Conservation (phyloP, 2,888 invertebrate species). For the Eretmocerus hayati region DNA sequence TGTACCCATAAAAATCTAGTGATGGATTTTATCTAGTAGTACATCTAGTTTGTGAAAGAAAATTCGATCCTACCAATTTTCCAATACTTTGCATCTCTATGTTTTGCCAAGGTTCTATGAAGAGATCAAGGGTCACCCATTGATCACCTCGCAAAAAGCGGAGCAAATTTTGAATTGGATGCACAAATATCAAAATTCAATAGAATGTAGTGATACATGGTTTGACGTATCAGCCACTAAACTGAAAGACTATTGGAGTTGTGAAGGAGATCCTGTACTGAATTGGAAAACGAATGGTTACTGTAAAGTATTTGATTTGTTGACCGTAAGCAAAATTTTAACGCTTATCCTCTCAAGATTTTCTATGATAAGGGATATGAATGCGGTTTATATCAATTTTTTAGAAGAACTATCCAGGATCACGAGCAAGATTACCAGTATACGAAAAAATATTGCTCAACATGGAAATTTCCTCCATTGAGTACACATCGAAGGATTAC, state of each 20-base stretch:
- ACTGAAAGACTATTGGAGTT: slow-evolving; percentile 57
- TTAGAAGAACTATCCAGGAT: slow-evolving; percentile 51
- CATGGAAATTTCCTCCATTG: slow-evolving; percentile 52
- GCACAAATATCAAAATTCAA: slow-evolving; percentile 48
- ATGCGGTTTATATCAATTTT: slow-evolving; percentile 20
- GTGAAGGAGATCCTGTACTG: slow-evolving; percentile 63
- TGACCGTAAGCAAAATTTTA: slow-evolving; percentile 53
- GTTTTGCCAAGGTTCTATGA: slow-evolving; percentile 31
- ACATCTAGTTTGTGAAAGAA: too few relatives aligned
- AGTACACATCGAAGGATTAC: slow-evolving; percentile 48
- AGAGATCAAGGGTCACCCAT: slow-evolving; percentile 26
- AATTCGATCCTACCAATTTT: too few relatives aligned
- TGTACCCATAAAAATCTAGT: too few relatives aligned
- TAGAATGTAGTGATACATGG: slow-evolving; percentile 60
- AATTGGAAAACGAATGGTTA: slow-evolving; percentile 73
- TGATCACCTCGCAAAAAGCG: slow-evolving; percentile 33
- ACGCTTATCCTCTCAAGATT: neutral
- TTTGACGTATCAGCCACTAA: slow-evolving; percentile 61
- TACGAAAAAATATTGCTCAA: slow-evolving; percentile 48
- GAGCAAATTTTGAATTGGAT: slow-evolving; percentile 56
- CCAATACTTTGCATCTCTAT: too few relatives aligned
- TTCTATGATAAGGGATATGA: neutral
- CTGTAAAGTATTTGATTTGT: slow-evolving; percentile 58
- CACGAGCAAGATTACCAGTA: slow-evolving; percentile 45
- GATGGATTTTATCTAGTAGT: too few relatives aligned